phyloP scores from a whole-genome alignment of 2,113 vertebrate species.

The Junco hyemalis region DNA sequence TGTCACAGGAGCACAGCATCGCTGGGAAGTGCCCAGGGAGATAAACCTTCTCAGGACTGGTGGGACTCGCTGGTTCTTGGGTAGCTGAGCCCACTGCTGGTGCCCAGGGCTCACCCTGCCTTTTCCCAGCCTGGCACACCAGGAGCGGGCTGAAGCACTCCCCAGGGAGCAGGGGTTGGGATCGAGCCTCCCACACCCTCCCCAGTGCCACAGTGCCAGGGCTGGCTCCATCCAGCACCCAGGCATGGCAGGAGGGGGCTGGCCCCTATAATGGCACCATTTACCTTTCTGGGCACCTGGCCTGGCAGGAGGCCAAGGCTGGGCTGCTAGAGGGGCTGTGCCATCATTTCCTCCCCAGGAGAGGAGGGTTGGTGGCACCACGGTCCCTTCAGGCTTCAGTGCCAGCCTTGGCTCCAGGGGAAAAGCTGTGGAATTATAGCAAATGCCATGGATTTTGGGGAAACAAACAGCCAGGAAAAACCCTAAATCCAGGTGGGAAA shows the following conservation, averaged over 20 bases:
- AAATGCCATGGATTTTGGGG: not conserved
- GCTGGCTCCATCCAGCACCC: rapidly evolving
- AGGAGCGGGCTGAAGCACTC: not conserved
- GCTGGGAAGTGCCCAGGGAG: rapidly evolving
- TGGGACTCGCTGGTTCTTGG: not conserved
- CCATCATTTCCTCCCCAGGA: not conserved
- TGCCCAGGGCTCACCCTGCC: too few species aligned
- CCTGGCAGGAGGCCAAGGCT: not conserved
- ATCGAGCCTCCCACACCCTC: not conserved
- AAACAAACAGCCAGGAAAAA: not conserved
- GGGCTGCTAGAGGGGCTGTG: not conserved
- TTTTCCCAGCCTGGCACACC: rapidly evolving
- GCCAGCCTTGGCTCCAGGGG: not conserved
- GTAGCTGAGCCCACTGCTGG: not conserved
- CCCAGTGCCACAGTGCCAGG: rapidly evolving
- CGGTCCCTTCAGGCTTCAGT: not conserved
- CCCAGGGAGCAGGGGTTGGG: not conserved
- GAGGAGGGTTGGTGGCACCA: rapidly evolving
- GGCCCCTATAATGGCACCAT: not conserved
- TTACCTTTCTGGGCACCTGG: not conserved
- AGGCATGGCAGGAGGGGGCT: rapidly evolving
- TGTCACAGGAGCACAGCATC: not conserved
- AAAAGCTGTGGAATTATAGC: not conserved
- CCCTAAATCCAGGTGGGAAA: not conserved
- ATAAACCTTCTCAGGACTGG: not conserved